Evolutionary conservation across 2,797 vertebrate species (phyloP).

Genomic region (Trematomus bernacchii): DNA sequence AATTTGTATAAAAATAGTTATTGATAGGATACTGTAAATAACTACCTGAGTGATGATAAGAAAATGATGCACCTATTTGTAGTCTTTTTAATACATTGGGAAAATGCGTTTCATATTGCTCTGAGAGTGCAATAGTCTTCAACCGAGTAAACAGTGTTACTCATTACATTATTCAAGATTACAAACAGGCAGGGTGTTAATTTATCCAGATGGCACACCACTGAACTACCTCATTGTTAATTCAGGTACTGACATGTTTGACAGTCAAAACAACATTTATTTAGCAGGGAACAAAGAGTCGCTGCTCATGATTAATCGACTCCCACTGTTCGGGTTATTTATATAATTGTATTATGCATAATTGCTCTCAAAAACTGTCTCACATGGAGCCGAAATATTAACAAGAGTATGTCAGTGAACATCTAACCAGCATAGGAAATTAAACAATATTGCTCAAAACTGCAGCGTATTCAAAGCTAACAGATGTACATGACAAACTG

Average conservation of each 20-base stretch:
- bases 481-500: slow-evolving; percentile 26
- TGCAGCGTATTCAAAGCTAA: slow-evolving; percentile 1
- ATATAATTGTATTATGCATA: slow-evolving; percentile 22
- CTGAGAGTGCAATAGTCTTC: background rate
- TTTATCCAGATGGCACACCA: slow-evolving; percentile 45
- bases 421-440: slow-evolving; percentile 34
- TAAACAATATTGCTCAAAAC: slow-evolving; percentile 23
- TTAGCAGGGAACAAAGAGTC: slow-evolving; percentile 26
- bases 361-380: slow-evolving; percentile 32
- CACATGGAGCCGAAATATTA: slow-evolving; percentile 20
- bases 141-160: background rate
- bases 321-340: slow-evolving; percentile 41
- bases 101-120: background rate
- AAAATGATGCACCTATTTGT: background rate
- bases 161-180: slow-evolving; percentile 33
- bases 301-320: slow-evolving; percentile 45
- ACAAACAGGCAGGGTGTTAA: slow-evolving; percentile 44
- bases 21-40: background rate
- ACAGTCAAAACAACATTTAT: slow-evolving; percentile 45
- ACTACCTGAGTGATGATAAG: background rate
- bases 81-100: background rate
- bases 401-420: background rate
- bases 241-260: slow-evolving; percentile 28
- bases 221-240: slow-evolving; percentile 40
- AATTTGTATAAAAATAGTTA: no score